Evolutionary conservation across 2,113 vertebrate genomes (phyloP).

Genomic region (Rousettus leschenaultii): DNA sequence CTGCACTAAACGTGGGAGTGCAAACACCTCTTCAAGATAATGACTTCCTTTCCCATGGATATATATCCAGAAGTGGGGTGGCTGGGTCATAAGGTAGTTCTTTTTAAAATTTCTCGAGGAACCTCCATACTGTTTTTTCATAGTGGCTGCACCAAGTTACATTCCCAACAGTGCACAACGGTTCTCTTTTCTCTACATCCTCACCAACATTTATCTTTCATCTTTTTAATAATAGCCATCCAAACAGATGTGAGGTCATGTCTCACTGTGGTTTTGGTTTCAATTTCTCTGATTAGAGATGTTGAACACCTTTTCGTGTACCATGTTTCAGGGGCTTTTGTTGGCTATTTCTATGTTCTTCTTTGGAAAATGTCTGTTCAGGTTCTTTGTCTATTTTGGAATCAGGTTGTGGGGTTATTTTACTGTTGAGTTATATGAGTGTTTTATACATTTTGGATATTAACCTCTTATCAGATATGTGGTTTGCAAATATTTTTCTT

Average conservation of each 20-base stretch:
- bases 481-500: neutral
- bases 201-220: neutral
- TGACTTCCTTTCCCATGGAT: neutral
- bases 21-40: neutral
- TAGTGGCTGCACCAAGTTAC: neutral
- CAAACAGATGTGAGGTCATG: neutral
- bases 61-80: neutral
- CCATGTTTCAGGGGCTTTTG: neutral
- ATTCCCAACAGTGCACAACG: neutral
- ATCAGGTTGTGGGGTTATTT: neutral
- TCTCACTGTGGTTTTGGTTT: neutral
- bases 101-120: neutral
- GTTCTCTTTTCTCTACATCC: neutral
- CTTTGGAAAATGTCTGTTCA: neutral
- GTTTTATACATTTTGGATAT: neutral
- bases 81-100: neutral
- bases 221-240: neutral
- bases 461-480: neutral
- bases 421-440: neutral
- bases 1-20: neutral
- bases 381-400: neutral
- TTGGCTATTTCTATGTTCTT: neutral
- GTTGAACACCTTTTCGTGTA: neutral
- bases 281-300: neutral
- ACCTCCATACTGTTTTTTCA: neutral